A percentile compares a stretch with the other conserved stretches of the same genome.
Evolutionary conservation across 2,113 vertebrate species (phyloP).

Genomic region (Platysternon megacephalum): DNA sequence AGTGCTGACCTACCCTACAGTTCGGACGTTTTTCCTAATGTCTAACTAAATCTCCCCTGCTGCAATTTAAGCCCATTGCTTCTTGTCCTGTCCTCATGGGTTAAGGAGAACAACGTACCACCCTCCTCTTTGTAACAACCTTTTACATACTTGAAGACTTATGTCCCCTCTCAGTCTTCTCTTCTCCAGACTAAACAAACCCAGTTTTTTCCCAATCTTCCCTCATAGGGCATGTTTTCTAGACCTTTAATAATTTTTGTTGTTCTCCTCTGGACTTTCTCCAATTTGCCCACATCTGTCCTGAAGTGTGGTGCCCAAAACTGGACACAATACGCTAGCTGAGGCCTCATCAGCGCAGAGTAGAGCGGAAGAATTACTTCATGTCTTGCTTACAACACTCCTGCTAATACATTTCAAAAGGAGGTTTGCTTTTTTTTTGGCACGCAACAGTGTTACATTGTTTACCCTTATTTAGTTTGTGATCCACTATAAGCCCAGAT

Average conservation of each 20-base stretch:
- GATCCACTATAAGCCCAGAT: not conserved
- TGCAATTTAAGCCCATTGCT: not conserved
- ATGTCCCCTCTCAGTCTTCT: not conserved
- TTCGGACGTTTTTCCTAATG: not conserved
- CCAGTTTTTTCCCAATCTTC: not conserved
- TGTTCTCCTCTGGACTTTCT: not conserved
- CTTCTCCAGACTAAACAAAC: not conserved
- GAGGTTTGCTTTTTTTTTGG: too few species aligned
- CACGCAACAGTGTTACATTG: not conserved
- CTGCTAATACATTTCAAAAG: not conserved
- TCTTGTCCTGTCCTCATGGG: too few species aligned
- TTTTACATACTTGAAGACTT: not conserved
- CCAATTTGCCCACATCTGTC: not conserved
- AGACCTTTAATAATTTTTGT: not conserved
- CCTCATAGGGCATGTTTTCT: not conserved
- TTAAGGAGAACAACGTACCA: too few species aligned
- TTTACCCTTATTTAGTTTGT: not conserved
- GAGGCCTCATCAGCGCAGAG: not conserved
- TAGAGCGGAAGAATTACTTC: not conserved
- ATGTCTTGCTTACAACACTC: not conserved
- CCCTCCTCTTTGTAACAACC: not conserved
- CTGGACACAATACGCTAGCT: not conserved
- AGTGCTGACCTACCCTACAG: not conserved
- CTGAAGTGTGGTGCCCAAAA: not conserved
- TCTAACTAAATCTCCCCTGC: not conserved